A percentile compares a stretch with the other conserved stretches of the same genome.
phyloP scores from a whole-genome alignment of 2,113 vertebrate species.

The Paraplagusia blochii region DNA sequence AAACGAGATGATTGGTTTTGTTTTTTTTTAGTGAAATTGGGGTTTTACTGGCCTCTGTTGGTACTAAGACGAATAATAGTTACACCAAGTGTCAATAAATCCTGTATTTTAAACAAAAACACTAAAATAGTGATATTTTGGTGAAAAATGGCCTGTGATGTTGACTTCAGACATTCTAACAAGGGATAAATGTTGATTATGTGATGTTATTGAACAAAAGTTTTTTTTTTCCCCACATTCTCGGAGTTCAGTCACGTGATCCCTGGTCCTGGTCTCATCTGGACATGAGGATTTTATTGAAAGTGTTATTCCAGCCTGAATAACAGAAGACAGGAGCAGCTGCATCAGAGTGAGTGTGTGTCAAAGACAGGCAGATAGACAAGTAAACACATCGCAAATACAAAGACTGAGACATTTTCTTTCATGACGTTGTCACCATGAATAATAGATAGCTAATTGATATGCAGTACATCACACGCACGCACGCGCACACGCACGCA shows the following conservation, averaged over 20 bases:
- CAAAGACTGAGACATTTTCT: conserved; percentile 70
- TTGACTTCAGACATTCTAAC: no score
- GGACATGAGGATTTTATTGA: conserved; percentile 37
- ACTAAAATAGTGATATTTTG: no score
- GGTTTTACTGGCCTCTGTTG: no score
- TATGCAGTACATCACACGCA: conserved; percentile 56
- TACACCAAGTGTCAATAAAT: no score
- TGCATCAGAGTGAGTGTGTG: conserved; percentile 23
- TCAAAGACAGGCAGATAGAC: conserved; percentile 21
- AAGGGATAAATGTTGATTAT: no score
- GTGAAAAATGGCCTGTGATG: no score
- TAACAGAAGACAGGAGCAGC: conserved; percentile 11
- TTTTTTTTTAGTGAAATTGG: no score
- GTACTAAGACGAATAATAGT: no score
- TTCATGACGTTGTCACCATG: conserved; percentile 68
- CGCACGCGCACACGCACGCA: neutral
- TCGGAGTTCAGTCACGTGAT: conserved; percentile 8
- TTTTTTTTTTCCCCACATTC: conserved; percentile 25
- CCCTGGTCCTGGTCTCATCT: no score
- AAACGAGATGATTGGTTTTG: no score
- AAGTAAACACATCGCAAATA: conserved; percentile 62
- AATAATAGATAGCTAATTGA: conserved; percentile 72
- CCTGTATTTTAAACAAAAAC: no score
- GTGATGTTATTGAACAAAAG: no score
- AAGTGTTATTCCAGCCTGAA: conserved; percentile 38